These are phyloP conservation scores for Centropyge bicolor DNA, from an alignment of 2,797 vertebrate species.

Conservation along the genomic window DNA sequence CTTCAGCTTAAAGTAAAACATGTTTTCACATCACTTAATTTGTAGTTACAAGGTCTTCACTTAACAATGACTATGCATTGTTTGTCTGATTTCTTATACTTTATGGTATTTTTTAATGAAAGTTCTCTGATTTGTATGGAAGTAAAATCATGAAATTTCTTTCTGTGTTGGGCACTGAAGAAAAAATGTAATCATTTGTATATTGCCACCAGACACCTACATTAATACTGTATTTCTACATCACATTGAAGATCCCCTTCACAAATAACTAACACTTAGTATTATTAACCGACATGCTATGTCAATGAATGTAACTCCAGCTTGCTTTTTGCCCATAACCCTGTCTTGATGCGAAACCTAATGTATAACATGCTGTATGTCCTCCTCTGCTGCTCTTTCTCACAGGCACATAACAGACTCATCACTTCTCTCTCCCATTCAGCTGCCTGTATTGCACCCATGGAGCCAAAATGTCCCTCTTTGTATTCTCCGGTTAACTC, in stretches of 20 bases:
- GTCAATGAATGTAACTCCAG: background rate
- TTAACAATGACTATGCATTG: background rate
- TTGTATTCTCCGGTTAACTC: conserved; percentile 65
- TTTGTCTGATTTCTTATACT: conserved; percentile 3
- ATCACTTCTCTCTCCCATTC: conserved; percentile 72
- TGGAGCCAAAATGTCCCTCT: conserved; percentile 63
- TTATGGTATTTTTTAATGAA: background rate
- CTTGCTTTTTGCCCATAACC: conserved; percentile 28
- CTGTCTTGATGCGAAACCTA: conserved; percentile 25
- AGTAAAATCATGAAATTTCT: background rate
- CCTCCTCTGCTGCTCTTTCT: conserved; percentile 58
- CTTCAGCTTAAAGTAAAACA: background rate
- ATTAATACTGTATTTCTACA: background rate
- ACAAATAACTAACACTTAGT: background rate
- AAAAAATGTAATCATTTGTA: background rate
- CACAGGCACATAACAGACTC: conserved; percentile 70
- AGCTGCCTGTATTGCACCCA: conserved; percentile 74
- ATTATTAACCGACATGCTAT: conserved; percentile 28
- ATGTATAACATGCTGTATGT: conserved; percentile 49
- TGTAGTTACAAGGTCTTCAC: conserved; percentile 40
- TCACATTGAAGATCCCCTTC: background rate
- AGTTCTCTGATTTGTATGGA: conserved; percentile 2
- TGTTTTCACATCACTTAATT: background rate
- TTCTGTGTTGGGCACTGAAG: background rate
- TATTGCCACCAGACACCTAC: background rate